Evolutionary conservation across 2,797 vertebrate genomes (phyloP).

Genomic region (Knipowitschia caucasica): DNA sequence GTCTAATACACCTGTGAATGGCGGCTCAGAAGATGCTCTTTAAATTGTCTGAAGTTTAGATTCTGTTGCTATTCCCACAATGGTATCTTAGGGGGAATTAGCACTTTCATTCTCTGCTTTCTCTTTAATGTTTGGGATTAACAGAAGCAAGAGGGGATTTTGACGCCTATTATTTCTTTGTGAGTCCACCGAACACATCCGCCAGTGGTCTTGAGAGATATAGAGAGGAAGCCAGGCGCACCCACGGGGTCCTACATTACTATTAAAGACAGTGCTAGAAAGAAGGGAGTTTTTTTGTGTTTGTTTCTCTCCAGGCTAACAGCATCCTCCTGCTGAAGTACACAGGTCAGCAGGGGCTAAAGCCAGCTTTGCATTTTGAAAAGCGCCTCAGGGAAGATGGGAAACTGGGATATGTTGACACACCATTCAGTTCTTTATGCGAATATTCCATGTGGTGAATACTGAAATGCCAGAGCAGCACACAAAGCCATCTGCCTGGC

Average conservation of each 20-base stretch:
- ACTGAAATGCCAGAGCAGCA: conserved; percentile 41
- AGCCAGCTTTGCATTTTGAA: conserved; percentile 57
- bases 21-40: conserved; percentile 11
- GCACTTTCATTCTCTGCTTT: conserved; percentile 17
- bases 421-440: conserved; percentile 44
- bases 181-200: conserved; percentile 29
- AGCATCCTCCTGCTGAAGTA: conserved; percentile 49
- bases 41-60: conserved; percentile 25
- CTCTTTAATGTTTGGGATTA: conserved; percentile 38
- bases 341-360: conserved; percentile 63
- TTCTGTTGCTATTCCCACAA: conserved; percentile 6
- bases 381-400: conserved; percentile 50
- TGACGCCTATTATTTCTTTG: conserved; percentile 16
- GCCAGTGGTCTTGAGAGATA: conserved; percentile 38
- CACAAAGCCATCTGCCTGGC: conserved; percentile 12
- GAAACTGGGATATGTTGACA: conserved; percentile 48
- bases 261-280: conserved; percentile 47
- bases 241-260: conserved; percentile 47
- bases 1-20: conserved; percentile 37
- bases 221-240: conserved; percentile 26
- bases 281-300: conserved; percentile 37
- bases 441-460: conserved; percentile 44
- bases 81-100: conserved; percentile 20
- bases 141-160: conserved; percentile 31
- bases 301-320: conserved; percentile 49